Conservation (phyloP, 2,888 invertebrate genomes). For the Gnatocerus cornutus region DNA sequence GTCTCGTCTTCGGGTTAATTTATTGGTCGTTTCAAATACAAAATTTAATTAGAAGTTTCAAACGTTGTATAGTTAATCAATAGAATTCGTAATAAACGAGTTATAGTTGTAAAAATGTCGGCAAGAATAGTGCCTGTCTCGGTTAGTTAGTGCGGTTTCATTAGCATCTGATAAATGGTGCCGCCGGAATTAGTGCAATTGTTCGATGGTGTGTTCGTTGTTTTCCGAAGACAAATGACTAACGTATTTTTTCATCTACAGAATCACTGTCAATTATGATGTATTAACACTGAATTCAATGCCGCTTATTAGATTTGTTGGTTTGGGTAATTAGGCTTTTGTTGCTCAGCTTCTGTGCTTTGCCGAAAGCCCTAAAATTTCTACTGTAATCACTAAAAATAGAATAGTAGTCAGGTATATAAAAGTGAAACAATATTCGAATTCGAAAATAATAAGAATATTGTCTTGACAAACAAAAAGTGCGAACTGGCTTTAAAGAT, state of each 20-base stretch:
- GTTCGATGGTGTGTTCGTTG: slow-evolving; percentile 36
- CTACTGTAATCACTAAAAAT: neutral
- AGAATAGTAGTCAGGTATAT: no score
- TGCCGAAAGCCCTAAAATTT: neutral
- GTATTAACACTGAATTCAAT: slow-evolving; percentile 47
- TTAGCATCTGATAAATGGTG: slow-evolving; percentile 41
- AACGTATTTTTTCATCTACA: slow-evolving; percentile 3
- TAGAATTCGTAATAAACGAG: slow-evolving; percentile 33
- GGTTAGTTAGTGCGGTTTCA: slow-evolving; percentile 44
- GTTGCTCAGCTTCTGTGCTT: slow-evolving; percentile 44
- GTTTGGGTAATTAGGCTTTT: slow-evolving; percentile 58
- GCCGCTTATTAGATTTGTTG: slow-evolving; percentile 57
- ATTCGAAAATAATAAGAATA: no score
- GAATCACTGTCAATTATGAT: slow-evolving; percentile 52
- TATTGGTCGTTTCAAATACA: slow-evolving; percentile 37
- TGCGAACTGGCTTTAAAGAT: no score
- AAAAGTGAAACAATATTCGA: no score
- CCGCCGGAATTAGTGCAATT: slow-evolving; percentile 45
- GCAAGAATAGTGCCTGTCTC: slow-evolving; percentile 38
- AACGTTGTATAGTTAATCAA: slow-evolving; percentile 23
- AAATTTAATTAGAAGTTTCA: slow-evolving; percentile 42
- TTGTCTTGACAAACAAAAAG: no score
- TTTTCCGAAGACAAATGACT: slow-evolving; percentile 39
- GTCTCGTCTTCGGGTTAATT: slow-evolving; percentile 34
- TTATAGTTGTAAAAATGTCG: slow-evolving; percentile 24